phyloP scores from a whole-genome alignment of 2,888 invertebrate species.

The Drosophila kanekoi region DNA sequence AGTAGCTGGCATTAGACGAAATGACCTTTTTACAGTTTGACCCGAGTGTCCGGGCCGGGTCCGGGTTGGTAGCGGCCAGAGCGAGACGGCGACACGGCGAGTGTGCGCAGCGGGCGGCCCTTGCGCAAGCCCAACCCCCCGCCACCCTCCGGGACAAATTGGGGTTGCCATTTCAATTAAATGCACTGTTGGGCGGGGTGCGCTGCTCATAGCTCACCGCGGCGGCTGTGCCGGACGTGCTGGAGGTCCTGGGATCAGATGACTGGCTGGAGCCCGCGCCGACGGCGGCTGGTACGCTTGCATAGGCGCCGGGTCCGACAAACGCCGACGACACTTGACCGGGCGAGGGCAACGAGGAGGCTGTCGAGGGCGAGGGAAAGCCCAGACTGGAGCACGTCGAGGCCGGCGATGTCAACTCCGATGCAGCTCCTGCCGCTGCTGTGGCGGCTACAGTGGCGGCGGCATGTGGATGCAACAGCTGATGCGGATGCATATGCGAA shows the following conservation, averaged over 20 bases:
- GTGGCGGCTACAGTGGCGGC: conserved; percentile 27
- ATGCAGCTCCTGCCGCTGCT: conserved; percentile 2
- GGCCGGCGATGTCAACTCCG: conserved; percentile 75
- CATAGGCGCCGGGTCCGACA: conserved; percentile 25
- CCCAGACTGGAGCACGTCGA: conserved; percentile 70
- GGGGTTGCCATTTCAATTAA: conserved; percentile 80
- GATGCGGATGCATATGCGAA: conserved; percentile 53
- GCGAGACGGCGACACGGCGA: conserved; percentile 18
- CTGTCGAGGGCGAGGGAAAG: conserved; percentile 74
- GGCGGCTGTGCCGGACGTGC: conserved; percentile 33
- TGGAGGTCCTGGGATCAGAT: conserved; percentile 26
- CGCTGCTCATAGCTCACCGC: conserved; percentile 78
- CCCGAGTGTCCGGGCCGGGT: conserved; percentile 1
- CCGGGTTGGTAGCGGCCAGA: conserved; percentile 2
- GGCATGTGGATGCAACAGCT: conserved; percentile 56
- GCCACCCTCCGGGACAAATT: conserved; percentile 59
- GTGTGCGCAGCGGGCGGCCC: conserved; percentile 66
- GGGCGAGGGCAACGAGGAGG: conserved; percentile 82
- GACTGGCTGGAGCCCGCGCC: conserved; percentile 24
- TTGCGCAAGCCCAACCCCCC: conserved; percentile 54
- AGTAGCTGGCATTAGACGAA: conserved; percentile 66
- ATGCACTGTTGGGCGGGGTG: conserved; percentile 80
- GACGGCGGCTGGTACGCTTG: conserved; percentile 14
- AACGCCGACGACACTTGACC: conserved; percentile 50
- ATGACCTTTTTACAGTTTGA: conserved; percentile 63